phyloP scores from a whole-genome alignment of 1,140 invertebrate species.

The Philotrypesis tridentata region DNA sequence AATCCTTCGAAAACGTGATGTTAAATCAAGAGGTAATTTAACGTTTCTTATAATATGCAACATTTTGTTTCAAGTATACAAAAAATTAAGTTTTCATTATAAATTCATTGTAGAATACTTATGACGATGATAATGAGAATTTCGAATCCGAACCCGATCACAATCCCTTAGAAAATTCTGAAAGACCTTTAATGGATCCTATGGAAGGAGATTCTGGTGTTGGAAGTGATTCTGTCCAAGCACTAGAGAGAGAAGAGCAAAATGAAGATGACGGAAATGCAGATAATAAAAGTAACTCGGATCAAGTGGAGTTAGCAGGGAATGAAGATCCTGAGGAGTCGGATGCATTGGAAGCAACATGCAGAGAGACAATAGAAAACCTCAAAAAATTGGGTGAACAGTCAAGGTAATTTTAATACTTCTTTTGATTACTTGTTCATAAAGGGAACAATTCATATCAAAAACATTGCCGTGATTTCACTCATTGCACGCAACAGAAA shows the following conservation, averaged over 20 bases:
- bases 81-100: neutral
- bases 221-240: conserved; percentile 71
- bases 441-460: conserved; percentile 32
- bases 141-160: conserved; percentile 59
- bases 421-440: neutral
- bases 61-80: conserved; percentile 5
- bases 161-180: conserved; percentile 66
- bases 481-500: no score
- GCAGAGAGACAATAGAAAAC: conserved; percentile 72
- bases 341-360: conserved; percentile 69
- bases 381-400: conserved; percentile 70
- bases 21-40: conserved; percentile 65
- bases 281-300: conserved; percentile 64
- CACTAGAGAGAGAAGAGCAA: conserved; percentile 69
- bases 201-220: conserved; percentile 72
- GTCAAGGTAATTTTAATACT: conserved; percentile 62
- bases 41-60: conserved; percentile 5
- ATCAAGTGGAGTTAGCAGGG: conserved; percentile 58
- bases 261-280: conserved; percentile 67
- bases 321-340: conserved; percentile 68
- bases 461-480: no score
- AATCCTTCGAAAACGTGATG: conserved; percentile 67
- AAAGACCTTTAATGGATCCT: conserved; percentile 65
- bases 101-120: conserved; percentile 59
- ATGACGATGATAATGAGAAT: conserved; percentile 61